Evolutionary conservation across 2,797 vertebrate species (phyloP).

Genomic region (Chelidonichthys spinosus): DNA sequence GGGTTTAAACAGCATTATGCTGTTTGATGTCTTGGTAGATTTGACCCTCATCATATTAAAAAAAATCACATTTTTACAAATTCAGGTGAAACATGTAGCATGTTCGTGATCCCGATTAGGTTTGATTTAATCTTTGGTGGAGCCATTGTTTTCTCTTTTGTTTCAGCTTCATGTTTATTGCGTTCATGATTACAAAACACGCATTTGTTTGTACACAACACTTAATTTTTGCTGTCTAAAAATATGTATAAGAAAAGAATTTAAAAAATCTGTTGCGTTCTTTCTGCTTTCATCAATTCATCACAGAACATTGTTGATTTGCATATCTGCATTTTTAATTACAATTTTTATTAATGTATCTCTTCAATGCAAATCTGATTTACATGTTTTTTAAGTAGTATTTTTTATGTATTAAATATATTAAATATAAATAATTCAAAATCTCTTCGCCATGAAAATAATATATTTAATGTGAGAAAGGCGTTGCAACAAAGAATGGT

Average conservation of each 20-base stretch:
- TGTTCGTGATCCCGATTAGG: neutral
- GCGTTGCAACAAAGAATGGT: too few species aligned
- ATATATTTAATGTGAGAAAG: too few species aligned
- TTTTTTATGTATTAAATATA: neutral
- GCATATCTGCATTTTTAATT: neutral
- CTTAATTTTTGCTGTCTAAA: conserved; percentile 25
- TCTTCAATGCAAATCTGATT: neutral
- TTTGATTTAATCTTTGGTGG: neutral
- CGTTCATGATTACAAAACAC: neutral
- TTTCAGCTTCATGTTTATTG: neutral
- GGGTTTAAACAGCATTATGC: neutral
- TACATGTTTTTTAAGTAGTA: neutral
- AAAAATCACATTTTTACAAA: neutral
- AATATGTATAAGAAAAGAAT: neutral
- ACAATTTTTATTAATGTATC: neutral
- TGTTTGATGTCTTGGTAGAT: neutral
- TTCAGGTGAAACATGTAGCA: neutral
- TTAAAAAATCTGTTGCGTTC: neutral
- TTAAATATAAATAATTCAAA: too few species aligned
- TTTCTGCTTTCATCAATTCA: neutral
- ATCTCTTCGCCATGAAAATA: too few species aligned
- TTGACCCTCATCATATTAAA: neutral
- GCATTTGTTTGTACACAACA: conserved; percentile 8
- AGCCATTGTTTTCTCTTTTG: neutral
- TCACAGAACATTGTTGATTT: neutral